These are phyloP conservation scores for Macroglossus sobrinus DNA, from an alignment of 2,113 vertebrate species.

Conservation along the genomic window DNA sequence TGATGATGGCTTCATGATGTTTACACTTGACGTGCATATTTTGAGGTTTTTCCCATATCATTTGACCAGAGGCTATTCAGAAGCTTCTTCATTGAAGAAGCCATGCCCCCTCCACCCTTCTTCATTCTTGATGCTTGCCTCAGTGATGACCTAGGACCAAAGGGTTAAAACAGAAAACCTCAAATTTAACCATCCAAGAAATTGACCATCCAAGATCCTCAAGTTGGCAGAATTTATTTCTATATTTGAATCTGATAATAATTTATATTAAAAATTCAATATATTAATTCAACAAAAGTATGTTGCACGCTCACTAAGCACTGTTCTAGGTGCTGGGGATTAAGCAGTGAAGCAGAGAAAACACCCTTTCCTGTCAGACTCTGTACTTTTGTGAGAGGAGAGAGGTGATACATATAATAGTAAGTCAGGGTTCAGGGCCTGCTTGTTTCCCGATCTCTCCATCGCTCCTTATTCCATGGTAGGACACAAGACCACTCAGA, in stretches of 20 bases:
- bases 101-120: fast-evolving
- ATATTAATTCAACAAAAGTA: background rate
- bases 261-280: background rate
- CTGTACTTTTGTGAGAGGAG: background rate
- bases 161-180: background rate
- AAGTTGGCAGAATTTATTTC: background rate
- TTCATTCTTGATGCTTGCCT: background rate
- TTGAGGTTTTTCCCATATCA: background rate
- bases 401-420: fast-evolving
- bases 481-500: background rate
- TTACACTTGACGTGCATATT: background rate
- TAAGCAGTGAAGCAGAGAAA: background rate
- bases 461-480: too few species aligned
- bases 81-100: background rate
- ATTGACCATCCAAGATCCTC: background rate
- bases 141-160: background rate
- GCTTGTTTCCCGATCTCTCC: background rate
- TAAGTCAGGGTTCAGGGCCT: background rate
- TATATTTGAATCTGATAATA: background rate
- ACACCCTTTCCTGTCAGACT: background rate
- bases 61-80: background rate
- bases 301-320: background rate
- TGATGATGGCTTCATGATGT: too few species aligned
- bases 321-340: background rate
- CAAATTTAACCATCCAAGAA: background rate